Conservation (phyloP, 1,140 invertebrate genomes). For the Riptortus pedestris region DNA sequence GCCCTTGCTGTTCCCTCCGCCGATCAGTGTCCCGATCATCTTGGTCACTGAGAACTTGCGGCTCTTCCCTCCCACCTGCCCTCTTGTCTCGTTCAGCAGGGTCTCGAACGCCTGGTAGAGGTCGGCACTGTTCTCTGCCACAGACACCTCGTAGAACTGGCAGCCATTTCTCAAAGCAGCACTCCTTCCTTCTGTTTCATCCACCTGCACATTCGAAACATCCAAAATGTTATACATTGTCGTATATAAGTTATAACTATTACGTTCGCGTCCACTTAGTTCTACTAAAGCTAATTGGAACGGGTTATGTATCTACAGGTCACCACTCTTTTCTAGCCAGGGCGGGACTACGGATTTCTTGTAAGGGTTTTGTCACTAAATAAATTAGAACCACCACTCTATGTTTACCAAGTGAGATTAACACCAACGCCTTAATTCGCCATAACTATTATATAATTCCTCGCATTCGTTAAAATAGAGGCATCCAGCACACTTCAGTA, state of each 20-base stretch:
- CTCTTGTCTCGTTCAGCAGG: conserved; percentile 51
- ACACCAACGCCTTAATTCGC: no score
- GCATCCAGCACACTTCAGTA: no score
- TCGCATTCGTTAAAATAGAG: no score
- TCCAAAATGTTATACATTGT: neutral
- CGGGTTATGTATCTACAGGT: no score
- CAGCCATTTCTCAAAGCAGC: conserved; percentile 52
- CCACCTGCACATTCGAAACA: conserved; percentile 44
- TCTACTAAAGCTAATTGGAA: no score
- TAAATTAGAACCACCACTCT: no score
- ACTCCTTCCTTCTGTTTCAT: conserved; percentile 55
- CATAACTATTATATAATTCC: no score
- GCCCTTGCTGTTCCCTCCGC: conserved; percentile 39
- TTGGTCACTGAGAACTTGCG: conserved; percentile 67
- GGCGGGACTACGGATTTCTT: no score
- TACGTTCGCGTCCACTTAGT: no score
- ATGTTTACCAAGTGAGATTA: no score
- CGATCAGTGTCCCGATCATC: conserved; percentile 63
- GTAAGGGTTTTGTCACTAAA: no score
- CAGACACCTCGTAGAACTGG: conserved; percentile 63
- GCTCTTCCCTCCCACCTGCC: conserved; percentile 40
- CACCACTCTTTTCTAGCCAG: no score
- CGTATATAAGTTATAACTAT: neutral
- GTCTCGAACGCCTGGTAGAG: conserved; percentile 57
- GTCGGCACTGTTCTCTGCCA: conserved; percentile 60